Evolutionary conservation across 2,888 invertebrate species (phyloP).

Genomic region (Calliopum simillimum): DNA sequence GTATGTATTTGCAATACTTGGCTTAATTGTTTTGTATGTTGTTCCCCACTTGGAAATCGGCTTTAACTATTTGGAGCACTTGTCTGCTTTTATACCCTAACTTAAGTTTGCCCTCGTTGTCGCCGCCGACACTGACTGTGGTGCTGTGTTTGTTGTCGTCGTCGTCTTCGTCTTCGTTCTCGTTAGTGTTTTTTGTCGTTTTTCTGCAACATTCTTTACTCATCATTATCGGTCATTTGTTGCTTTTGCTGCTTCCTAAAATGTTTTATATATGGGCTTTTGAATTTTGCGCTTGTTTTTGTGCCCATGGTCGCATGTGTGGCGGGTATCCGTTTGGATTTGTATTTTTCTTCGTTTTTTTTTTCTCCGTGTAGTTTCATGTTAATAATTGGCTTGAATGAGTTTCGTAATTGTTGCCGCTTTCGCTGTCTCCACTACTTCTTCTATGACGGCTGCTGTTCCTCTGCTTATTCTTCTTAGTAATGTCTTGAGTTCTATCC

Average conservation of each 20-base stretch:
- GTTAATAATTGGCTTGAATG: slow-evolving; percentile 65
- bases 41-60: slow-evolving; percentile 22
- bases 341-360: slow-evolving; percentile 3
- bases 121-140: neutral
- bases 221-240: slow-evolving; percentile 34
- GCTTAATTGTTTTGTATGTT: slow-evolving; percentile 28
- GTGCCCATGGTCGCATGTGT: slow-evolving; percentile 13
- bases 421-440: slow-evolving; percentile 27
- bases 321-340: slow-evolving; percentile 1
- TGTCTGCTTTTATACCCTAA: neutral
- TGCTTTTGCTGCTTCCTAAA: slow-evolving; percentile 14
- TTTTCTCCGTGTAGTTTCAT: slow-evolving; percentile 43
- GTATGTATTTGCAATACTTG: neutral
- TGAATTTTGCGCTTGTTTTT: neutral
- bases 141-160: slow-evolving; percentile 4
- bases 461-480: slow-evolving; percentile 39
- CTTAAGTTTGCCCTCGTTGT: neutral
- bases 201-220: slow-evolving; percentile 30
- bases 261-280: neutral
- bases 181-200: slow-evolving; percentile 3
- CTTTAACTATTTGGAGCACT: slow-evolving; percentile 10
- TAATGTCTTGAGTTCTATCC: slow-evolving; percentile 48
- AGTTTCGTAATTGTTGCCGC: slow-evolving; percentile 61
- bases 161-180: neutral
- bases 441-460: neutral